Percentiles rank a stretch among this genome's conserved stretches.
phyloP scores from a whole-genome alignment of 2,888 invertebrate species.

The Meiosimyza platycephala region DNA sequence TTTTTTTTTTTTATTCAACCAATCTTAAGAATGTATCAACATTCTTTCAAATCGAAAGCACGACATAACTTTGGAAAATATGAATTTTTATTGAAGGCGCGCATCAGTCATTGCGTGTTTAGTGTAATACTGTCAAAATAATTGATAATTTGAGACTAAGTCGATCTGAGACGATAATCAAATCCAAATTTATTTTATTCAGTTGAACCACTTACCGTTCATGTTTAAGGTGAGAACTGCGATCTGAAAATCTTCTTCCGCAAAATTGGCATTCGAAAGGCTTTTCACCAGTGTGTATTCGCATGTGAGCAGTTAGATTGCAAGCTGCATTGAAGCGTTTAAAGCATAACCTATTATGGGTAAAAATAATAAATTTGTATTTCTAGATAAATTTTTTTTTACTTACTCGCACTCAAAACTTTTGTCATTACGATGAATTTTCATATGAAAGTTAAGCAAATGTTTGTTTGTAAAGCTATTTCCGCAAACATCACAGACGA shows the following conservation, averaged over 20 bases:
- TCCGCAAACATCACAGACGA: slow-evolving; percentile 49
- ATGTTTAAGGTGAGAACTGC: slow-evolving; percentile 63
- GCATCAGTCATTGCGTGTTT: too few relatives aligned
- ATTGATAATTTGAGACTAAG: too few relatives aligned
- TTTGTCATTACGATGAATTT: slow-evolving; percentile 51
- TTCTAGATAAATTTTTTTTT: neutral
- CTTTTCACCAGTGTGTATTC: slow-evolving; percentile 60
- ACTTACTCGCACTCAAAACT: slow-evolving; percentile 49
- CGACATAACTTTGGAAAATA: too few relatives aligned
- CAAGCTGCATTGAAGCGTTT: slow-evolving; percentile 56
- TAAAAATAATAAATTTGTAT: too few relatives aligned
- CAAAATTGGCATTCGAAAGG: slow-evolving; percentile 55
- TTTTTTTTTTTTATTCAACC: too few relatives aligned
- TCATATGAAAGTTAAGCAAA: slow-evolving; percentile 50
- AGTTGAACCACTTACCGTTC: slow-evolving; percentile 54
- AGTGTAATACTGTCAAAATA: too few relatives aligned
- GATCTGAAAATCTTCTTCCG: slow-evolving; percentile 60
- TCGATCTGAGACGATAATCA: too few relatives aligned
- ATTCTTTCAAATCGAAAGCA: too few relatives aligned
- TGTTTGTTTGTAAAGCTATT: slow-evolving; percentile 49
- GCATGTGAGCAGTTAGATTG: slow-evolving; percentile 58
- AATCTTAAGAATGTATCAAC: too few relatives aligned
- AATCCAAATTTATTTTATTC: neutral
- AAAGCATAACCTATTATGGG: slow-evolving; percentile 49
- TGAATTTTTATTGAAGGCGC: too few relatives aligned